phyloP scores from a whole-genome alignment of 2,888 invertebrate genomes.

The Agrochola macilenta region DNA sequence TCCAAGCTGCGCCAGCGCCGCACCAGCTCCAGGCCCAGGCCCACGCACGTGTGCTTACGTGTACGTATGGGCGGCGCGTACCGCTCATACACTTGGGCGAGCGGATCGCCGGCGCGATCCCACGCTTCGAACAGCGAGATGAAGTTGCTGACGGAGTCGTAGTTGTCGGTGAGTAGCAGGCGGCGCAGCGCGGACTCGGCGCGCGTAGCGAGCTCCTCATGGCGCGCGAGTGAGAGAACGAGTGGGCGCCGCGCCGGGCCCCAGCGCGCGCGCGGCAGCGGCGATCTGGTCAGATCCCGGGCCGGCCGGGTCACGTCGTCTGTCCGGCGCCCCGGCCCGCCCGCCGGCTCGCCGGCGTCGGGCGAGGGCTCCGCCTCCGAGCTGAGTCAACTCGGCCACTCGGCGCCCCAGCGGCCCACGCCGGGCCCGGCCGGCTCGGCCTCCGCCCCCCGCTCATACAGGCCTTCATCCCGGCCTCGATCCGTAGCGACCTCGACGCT shows the following conservation, averaged over 20 bases:
- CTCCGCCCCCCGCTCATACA: constrained; percentile 83
- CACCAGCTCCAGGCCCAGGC: constrained; percentile 94
- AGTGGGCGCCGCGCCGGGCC: constrained; percentile 74
- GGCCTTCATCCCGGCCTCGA: constrained; percentile 77
- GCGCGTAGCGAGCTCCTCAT: constrained; percentile 94
- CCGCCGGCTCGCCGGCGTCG: constrained; percentile 77
- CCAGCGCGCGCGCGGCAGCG: constrained; percentile 93
- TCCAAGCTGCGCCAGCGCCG: constrained; percentile 91
- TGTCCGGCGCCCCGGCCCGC: constrained; percentile 78
- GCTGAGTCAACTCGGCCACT: constrained; percentile 99
- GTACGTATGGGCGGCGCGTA: constrained; percentile 95
- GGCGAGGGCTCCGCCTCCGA: constrained; percentile 80
- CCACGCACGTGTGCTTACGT: constrained; percentile 96
- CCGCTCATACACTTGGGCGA: constrained; percentile 93
- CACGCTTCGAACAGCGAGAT: constrained; percentile 92
- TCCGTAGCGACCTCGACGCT: constrained; percentile 86
- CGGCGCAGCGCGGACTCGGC: constrained; percentile 95
- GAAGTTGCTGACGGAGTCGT: constrained; percentile 97
- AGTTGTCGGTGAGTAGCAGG: constrained; percentile 95
- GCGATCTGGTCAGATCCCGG: constrained; percentile 92
- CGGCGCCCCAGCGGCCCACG: constrained; percentile 97
- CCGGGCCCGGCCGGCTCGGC: constrained; percentile 92
- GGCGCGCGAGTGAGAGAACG: constrained; percentile 87
- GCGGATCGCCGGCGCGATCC: constrained; percentile 90
- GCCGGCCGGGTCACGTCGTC: constrained; percentile 77